Evolutionary conservation across 2,888 invertebrate species (phyloP), one percentile per base, ranked within the genome.

Genomic region (Deilephila porcellus): DNA sequence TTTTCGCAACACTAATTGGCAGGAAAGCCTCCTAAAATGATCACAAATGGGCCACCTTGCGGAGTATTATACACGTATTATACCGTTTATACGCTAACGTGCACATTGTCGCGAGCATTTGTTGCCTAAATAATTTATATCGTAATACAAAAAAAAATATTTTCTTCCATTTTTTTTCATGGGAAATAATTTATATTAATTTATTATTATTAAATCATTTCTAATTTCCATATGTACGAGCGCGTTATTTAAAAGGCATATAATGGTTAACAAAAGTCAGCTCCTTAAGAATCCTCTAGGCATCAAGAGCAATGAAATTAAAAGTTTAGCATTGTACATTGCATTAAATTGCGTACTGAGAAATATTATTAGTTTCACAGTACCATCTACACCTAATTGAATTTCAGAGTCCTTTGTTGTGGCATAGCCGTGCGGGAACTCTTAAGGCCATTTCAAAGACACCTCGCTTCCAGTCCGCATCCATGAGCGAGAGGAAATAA

Each of bases 401-500:
- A 93, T 93, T 91, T 91, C 80, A 79, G 82, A 82, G 86, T 90
- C 89, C 90, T 93, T 93, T 93, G 93, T 92, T 86, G 92, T 85
- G 93, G 90, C 84, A 83, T 82, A 85, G 85, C 85, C 81, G 81
- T 82, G 82, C 81, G 85, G 86, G 88, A 87, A 90, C 88, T 92
- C 91, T 93, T 91, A 91, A 91, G 91, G 89, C 90, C 87, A 87
- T 91, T 92, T 88, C 91, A 91, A 91, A 93, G 93, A 92, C 91
- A 93, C 90, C 91, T 92, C 87, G 82, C 83, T 84, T 76, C 84
- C 79, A 85, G 84, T 82, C 85, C 84, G 86, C 84, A 85, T 85
- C 88, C 87, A 81, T 87, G 89, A 93, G 88, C 90, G 91, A 92
- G 91, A 93, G 93, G 93, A 93, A 93, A 93, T 93, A 93, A 93